These are phyloP conservation scores for Sarcophaga rosellei DNA, from an alignment of 2,888 invertebrate species.

Conservation along the genomic window DNA sequence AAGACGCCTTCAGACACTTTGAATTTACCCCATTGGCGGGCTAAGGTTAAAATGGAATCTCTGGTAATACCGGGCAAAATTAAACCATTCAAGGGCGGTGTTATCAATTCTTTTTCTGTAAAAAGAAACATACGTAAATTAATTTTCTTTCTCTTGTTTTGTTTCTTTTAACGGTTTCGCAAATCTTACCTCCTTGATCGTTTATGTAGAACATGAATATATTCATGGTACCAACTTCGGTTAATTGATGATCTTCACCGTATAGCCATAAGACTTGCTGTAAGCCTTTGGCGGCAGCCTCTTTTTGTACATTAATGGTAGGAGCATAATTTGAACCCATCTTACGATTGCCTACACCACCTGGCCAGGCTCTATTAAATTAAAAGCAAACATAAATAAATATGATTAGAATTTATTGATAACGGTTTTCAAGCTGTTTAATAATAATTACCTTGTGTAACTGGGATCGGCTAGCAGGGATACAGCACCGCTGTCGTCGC, in stretches of 20 bases:
- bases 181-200: conserved; percentile 90
- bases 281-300: conserved; percentile 88
- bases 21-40: conserved; percentile 92
- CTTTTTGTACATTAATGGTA: conserved; percentile 91
- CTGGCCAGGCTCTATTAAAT: conserved; percentile 89
- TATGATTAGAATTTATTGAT: background rate
- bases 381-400: background rate
- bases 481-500: conserved; percentile 86
- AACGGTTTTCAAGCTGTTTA: background rate
- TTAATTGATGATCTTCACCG: conserved; percentile 95
- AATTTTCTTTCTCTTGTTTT: background rate
- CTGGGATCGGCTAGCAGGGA: conserved; percentile 95
- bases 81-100: conserved; percentile 95
- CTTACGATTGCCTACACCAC: conserved; percentile 96
- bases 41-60: conserved; percentile 91
- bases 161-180: background rate
- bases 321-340: conserved; percentile 97
- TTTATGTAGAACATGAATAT: conserved; percentile 94
- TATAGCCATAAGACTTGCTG: conserved; percentile 98
- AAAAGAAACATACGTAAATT: background rate
- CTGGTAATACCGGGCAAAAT: conserved; percentile 98
- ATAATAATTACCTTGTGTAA: conserved; percentile 83
- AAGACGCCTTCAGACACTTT: conserved; percentile 90
- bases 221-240: conserved; percentile 99
- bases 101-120: conserved; percentile 93